Evolutionary conservation across 1,140 invertebrate species (phyloP), one percentile per base, ranked within the genome.

Genomic region (Pemphigus obesinymphae): DNA sequence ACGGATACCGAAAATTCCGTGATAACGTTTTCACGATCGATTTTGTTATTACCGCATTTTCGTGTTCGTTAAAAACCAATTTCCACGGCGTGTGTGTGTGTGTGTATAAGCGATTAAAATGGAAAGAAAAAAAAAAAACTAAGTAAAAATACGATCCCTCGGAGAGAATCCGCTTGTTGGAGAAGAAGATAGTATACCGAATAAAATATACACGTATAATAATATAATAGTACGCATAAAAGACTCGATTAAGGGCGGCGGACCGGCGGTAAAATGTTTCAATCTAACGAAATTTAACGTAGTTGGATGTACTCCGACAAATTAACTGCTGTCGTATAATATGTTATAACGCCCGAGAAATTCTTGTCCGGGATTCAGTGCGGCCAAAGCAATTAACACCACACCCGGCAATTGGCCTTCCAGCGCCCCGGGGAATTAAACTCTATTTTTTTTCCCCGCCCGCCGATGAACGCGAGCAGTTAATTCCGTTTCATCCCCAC

Each of bases 331-430:
- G n/a, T n/a, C n/a, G n/a, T n/a, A n/a, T n/a, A n/a, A n/a, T n/a
- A n/a, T n/a, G n/a, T n/a, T 11, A 45, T 61, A 61, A 61, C 58
- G 34, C 63, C 34, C 7, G 20, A 23, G 26, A 20, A 40, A 68
- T 68, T 68, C 37, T 40, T n/a, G 63, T 68, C n/a, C n/a, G 37
- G 58, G 63, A 68, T 68, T 40, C 58, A 15, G 58, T 26, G 58
- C 58, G 17, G 58, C 17, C 73, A 13, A 45, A 80, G 55, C 76
- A 80, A 80, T 63, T 80, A 78, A 78, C 75, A 78, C 75, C 55
- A n/a, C 31, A 40, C 37, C 66, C 66, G 40, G 37, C 68, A 48
- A 45, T 48, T 48, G 68, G 68, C 68, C 68, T 48, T 29, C 34
- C 17, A 58, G 6, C 50, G 17, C 73, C 73, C 50, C 34, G 31